Base-by-base conservation (phyloP, 2,797 vertebrate species). In the Capromys pilorides region DNA sequence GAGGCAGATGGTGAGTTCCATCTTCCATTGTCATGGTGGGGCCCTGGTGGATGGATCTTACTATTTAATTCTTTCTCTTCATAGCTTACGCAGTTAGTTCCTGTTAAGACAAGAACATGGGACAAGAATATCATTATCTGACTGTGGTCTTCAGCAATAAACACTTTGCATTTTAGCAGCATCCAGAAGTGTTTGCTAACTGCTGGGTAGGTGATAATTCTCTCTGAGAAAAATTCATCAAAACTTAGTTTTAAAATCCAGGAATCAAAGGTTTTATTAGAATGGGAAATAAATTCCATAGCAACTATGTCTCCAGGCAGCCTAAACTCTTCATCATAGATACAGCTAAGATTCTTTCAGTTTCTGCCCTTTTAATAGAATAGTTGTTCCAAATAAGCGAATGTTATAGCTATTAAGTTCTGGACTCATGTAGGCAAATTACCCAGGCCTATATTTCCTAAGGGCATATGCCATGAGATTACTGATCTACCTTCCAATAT, bases 1-100 rank as follows among this genome's bases (percentile, higher is more conserved):
- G 6, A 4, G 26, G 10, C n/a, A 45, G n/a, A 33, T 14, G 31
- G 11, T 21, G 0, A 1, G 7, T 33, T 54, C 14, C 0, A 0
- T 39, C 5, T 28, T 39, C 4, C 1, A 1, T 26, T 8, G 4
- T 4, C 59, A 18, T 4, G 14, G 0, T 4, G 11, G 90, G 21
- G 10, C 14, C 5, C 12, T 78, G 33, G 69, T n/a, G 24, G 3
- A 0, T 4, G 2, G 5, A 49, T 66, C 66, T 77, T 71, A 41
- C 10, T n/a, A 19, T 24, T 86, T 12, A 10, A 0, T 73, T 39
- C 8, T 10, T 69, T 87, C 18, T 12, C 9, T 66, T 5, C 8
- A 28, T 4, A 41, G 18, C 0, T 36, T 79, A 3, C 61, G 54
- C 4, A 36, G n/a, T 33, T 41, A 81, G 49, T 8, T 33, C 5